phyloP scores from a whole-genome alignment of 1,140 invertebrate species.

The Lasioglossum baleicum region DNA sequence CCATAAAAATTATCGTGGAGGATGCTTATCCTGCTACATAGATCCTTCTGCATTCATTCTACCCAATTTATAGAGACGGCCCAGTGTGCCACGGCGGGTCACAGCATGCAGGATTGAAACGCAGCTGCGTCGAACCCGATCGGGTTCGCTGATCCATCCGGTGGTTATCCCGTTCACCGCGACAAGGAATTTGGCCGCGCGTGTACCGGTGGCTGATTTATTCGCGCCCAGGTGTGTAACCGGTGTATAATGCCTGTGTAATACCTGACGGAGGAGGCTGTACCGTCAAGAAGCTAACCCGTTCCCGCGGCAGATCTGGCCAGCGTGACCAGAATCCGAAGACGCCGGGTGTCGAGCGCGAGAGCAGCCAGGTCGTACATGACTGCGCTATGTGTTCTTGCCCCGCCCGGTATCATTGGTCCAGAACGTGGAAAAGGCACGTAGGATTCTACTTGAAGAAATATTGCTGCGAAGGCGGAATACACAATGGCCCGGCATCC shows the following conservation, averaged over 20 bases:
- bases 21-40: too few species aligned
- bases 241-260: slow-evolving; percentile 39
- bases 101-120: too few species aligned
- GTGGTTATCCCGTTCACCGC: not conserved
- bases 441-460: slow-evolving; percentile 40
- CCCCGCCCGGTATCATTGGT: slow-evolving; percentile 26
- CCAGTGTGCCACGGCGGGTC: too few species aligned
- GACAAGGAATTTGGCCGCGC: not conserved
- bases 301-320: slow-evolving; percentile 41
- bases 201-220: not conserved
- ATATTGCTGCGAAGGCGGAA: slow-evolving; percentile 42
- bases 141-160: not conserved
- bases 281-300: slow-evolving; percentile 20
- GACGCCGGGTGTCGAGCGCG: not conserved
- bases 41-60: too few species aligned
- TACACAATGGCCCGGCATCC: slow-evolving; percentile 35
- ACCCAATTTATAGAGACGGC: too few species aligned
- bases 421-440: slow-evolving; percentile 29
- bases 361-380: not conserved
- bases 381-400: slow-evolving; percentile 12
- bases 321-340: slow-evolving; percentile 52
- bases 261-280: slow-evolving; percentile 23
- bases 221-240: slow-evolving; percentile 1
- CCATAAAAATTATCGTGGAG: too few species aligned
- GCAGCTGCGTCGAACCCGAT: too few species aligned